These are phyloP conservation scores for Ifrita kowaldi DNA, from an alignment of 2,113 vertebrate species.

Conservation along the genomic window DNA sequence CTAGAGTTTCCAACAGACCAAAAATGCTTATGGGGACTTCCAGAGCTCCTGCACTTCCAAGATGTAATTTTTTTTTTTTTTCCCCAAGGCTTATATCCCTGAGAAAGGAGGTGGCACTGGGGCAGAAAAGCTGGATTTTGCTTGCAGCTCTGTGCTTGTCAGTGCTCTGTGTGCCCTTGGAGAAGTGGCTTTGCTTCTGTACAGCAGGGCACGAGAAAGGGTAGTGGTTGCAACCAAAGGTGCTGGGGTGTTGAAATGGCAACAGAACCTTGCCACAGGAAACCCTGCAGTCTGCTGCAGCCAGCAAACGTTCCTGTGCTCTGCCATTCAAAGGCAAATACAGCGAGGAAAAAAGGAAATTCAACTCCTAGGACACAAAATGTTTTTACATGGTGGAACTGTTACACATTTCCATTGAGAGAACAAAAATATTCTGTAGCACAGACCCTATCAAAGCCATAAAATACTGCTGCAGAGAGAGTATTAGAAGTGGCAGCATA, in stretches of 20 bases:
- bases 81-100: background rate
- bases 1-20: background rate
- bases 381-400: background rate
- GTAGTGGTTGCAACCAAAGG: background rate
- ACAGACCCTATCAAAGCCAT: background rate
- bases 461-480: background rate
- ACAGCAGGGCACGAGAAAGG: background rate
- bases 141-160: background rate
- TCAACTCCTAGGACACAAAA: background rate
- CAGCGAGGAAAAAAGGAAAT: background rate
- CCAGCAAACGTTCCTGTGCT: accelerated
- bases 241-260: background rate
- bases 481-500: background rate
- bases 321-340: background rate
- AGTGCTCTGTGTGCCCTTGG: background rate
- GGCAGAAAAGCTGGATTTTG: background rate
- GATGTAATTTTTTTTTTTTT: too few relatives aligned
- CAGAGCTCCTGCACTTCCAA: background rate
- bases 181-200: background rate
- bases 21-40: background rate
- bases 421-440: background rate
- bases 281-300: background rate
- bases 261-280: background rate
- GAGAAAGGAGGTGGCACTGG: background rate
- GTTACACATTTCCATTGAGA: background rate